phyloP scores from a whole-genome alignment of 2,888 invertebrate genomes.

The Hydrotaea diabolus region DNA sequence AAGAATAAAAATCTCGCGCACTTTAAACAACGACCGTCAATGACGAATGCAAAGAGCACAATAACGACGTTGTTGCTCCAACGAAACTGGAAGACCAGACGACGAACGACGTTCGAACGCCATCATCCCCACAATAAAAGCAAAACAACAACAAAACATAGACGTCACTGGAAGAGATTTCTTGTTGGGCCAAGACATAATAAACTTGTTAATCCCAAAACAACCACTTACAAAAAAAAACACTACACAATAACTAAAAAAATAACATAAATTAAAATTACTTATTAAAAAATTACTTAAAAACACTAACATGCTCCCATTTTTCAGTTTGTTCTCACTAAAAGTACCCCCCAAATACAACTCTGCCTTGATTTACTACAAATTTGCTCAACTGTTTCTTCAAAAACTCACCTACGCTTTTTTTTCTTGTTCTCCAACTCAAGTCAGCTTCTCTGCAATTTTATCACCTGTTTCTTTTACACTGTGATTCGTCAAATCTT shows the following conservation, averaged over 20 bases:
- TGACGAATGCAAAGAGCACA: constrained; percentile 57
- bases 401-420: constrained; percentile 62
- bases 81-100: constrained; percentile 12
- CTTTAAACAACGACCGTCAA: constrained; percentile 53
- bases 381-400: constrained; percentile 44
- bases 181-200: neutral
- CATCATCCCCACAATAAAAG: neutral
- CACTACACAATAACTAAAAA: neutral
- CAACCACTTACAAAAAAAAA: neutral
- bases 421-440: neutral
- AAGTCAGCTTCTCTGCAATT: constrained; percentile 24
- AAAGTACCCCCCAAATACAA: neutral
- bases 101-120: neutral
- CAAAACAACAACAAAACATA: constrained; percentile 9
- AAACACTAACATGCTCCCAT: neutral
- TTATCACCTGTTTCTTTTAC: constrained; percentile 55
- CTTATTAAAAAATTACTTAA: too few relatives aligned
- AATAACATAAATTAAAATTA: too few relatives aligned
- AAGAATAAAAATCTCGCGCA: constrained; percentile 11
- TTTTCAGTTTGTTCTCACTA: neutral
- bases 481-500: constrained; percentile 21
- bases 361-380: constrained; percentile 28
- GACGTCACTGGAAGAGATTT: constrained; percentile 5
- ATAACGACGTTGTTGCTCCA: constrained; percentile 30
- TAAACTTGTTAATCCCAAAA: too few relatives aligned